A percentile compares a stretch with the other conserved stretches of the same genome.
phyloP scores from a whole-genome alignment of 2,888 invertebrate species.

The Dynastes hyllus region DNA sequence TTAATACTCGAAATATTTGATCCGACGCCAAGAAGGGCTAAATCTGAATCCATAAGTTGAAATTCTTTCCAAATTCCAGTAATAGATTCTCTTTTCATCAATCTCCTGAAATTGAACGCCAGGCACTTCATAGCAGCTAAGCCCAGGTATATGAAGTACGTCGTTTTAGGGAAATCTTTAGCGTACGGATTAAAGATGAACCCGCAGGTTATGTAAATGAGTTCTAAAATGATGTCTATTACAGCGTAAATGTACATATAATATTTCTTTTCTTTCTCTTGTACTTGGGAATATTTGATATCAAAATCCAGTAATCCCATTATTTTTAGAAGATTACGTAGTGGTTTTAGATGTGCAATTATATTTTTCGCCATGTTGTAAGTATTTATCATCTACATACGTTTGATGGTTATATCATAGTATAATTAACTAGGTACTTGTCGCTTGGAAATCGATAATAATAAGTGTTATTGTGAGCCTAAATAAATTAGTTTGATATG shows the following conservation, averaged over 20 bases:
- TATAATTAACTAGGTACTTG: no score
- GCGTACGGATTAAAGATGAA: no score
- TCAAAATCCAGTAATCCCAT: conserved; percentile 2
- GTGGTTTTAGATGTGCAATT: background rate
- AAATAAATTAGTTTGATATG: no score
- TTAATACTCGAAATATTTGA: background rate
- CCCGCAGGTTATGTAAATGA: no score
- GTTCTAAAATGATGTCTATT: no score
- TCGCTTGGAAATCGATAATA: no score
- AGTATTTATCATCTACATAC: no score
- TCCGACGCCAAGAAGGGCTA: background rate
- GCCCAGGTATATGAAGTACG: no score
- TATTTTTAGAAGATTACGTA: background rate
- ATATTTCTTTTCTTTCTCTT: background rate
- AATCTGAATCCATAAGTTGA: background rate
- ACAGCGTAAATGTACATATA: background rate
- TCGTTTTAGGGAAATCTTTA: no score
- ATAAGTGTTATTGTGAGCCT: no score
- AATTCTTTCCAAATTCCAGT: background rate
- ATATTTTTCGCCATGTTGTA: background rate
- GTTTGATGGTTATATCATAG: no score
- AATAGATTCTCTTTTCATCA: background rate
- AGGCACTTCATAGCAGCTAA: background rate
- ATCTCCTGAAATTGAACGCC: background rate
- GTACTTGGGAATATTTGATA: background rate